Evolutionary conservation across 2,888 invertebrate genomes (phyloP), one percentile per base, ranked within the genome.

Genomic region (Sinhomidia bicolor): DNA sequence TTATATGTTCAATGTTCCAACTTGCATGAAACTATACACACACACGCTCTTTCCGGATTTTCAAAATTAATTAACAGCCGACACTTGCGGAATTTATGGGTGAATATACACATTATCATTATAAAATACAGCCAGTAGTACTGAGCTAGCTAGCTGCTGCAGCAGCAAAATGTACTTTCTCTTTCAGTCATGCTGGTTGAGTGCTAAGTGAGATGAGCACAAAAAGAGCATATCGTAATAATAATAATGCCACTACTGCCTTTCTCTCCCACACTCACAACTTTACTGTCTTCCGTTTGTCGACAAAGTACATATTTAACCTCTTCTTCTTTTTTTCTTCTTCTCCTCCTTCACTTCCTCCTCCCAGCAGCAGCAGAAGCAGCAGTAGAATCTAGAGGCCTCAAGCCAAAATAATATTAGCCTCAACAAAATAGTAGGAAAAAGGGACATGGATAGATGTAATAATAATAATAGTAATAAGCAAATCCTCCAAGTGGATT

Each of bases 61-160:
- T 87, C 76, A 82, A 87, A 87, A 87, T 82, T 87, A 87, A 87
- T 87, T 87, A 82, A 87, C 65, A 81, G 82, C 74, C 74, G 81
- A 87, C 87, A 76, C 60, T 82, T 82, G 81, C 47, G 47, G 74
- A 87, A 87, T 87, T 87, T 87, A 87, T 87, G 87, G 74, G 10
- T 26, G 17, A 65, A 32, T 36, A 36, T 36, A 65, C 14, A 65
- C 36, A 14, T 29, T 29, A 26, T 29, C n/a, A n/a, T n/a, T n/a
- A n/a, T n/a, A n/a, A n/a, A n/a, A n/a, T 65, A n/a, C 32, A 36
- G 36, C 32, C n/a, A 17, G n/a, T n/a, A n/a, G n/a, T n/a, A n/a
- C n/a, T n/a, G n/a, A n/a, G n/a, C n/a, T n/a, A n/a, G n/a, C n/a
- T n/a, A n/a, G n/a, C n/a, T n/a, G n/a, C n/a, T n/a, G n/a, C n/a